Evolutionary conservation across 2,888 invertebrate species (phyloP).

Genomic region (Onchidella celtica): DNA sequence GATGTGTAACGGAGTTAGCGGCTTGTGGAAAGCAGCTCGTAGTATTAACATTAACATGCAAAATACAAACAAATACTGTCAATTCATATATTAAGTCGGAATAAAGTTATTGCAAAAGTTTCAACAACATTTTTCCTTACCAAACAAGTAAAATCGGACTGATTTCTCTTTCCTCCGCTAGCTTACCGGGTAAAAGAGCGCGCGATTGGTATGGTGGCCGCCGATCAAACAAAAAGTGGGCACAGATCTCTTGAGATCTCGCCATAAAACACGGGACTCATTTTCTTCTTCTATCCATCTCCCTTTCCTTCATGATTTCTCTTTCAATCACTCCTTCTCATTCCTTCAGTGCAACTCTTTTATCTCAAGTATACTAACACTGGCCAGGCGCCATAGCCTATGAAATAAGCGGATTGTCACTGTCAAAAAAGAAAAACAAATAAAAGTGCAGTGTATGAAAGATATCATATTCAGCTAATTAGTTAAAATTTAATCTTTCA

Average conservation of each 20-base stretch:
- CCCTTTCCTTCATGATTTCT: background rate
- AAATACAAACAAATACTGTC: no score
- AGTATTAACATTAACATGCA: no score
- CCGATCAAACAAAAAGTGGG: constrained; percentile 31
- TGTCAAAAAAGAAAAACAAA: no score
- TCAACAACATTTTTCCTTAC: background rate
- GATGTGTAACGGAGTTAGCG: background rate
- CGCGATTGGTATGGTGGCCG: constrained; percentile 34
- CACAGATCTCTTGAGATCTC: constrained; percentile 25
- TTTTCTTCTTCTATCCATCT: background rate
- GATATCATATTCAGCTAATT: no score
- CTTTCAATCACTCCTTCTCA: background rate
- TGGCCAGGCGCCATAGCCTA: no score
- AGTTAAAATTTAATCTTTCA: no score
- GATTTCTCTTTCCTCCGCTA: background rate
- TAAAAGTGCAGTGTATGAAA: no score
- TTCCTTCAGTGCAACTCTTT: no score
- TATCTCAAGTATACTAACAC: no score
- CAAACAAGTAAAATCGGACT: background rate
- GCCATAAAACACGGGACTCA: background rate
- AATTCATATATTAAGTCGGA: background rate
- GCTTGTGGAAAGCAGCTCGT: no score
- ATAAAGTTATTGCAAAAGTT: background rate
- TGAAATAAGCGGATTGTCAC: no score
- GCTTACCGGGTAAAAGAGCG: constrained; percentile 43